phyloP scores from a whole-genome alignment of 2,797 vertebrate species.

The Melanogrammus aeglefinus region DNA sequence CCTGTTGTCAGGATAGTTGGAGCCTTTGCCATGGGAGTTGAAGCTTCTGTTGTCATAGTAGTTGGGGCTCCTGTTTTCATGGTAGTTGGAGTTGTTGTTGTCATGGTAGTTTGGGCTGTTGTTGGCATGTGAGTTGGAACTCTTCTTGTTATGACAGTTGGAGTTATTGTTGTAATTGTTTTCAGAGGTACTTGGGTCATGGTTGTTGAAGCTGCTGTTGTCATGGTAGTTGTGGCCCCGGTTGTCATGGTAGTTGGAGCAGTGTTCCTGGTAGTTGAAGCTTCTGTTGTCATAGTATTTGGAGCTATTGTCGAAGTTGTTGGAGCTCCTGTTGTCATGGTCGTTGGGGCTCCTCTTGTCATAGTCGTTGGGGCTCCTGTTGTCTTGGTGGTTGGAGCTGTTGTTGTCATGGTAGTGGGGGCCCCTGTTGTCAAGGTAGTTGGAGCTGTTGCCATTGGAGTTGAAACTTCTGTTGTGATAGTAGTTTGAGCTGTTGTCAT shows the following conservation, averaged over 20 bases:
- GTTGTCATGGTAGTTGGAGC: background rate
- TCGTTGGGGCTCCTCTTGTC: background rate
- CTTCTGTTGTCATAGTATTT: background rate
- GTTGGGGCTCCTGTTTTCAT: background rate
- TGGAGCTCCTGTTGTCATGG: background rate
- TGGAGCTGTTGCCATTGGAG: too few relatives aligned
- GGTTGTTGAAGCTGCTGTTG: background rate
- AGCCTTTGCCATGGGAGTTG: background rate
- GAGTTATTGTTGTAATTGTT: background rate
- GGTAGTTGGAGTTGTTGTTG: background rate
- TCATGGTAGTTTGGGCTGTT: background rate
- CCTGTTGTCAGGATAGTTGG: background rate
- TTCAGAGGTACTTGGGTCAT: background rate
- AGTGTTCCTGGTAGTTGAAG: too few relatives aligned
- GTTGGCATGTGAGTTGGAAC: background rate
- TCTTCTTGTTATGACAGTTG: background rate
- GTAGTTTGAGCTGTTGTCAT: too few relatives aligned
- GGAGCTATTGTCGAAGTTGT: too few relatives aligned
- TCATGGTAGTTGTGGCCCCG: background rate
- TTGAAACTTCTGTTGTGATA: too few relatives aligned
- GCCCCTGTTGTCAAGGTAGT: too few relatives aligned
- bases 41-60: background rate
- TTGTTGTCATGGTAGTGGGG: too few relatives aligned
- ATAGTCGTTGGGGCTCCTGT: background rate
- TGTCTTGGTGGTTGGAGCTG: background rate